Conservation (phyloP, 2,113 vertebrate species). For the Pangasianodon hypophthalmus region DNA sequence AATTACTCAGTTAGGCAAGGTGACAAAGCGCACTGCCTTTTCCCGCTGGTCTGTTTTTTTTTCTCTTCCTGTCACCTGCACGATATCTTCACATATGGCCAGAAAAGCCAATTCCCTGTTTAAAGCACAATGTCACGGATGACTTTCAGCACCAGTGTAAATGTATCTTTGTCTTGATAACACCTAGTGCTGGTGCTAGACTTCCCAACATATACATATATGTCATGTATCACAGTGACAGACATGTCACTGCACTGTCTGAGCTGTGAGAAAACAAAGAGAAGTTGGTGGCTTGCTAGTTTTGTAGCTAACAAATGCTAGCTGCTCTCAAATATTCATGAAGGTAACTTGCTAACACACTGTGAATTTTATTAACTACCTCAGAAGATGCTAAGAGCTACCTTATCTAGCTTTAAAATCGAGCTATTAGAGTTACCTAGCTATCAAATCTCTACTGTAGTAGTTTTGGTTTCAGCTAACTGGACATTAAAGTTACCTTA, state of each 20-base stretch:
- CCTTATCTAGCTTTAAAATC: not conserved
- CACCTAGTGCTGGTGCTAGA: not conserved
- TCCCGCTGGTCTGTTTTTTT: not conserved
- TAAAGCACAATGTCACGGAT: slow-evolving; percentile 10
- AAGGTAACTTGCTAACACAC: not conserved
- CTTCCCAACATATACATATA: not conserved
- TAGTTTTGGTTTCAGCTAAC: no score
- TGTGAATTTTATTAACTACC: not conserved
- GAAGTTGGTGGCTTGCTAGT: not conserved
- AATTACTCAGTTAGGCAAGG: slow-evolving; percentile 75
- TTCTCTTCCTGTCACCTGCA: not conserved
- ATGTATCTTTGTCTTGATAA: slow-evolving; percentile 8
- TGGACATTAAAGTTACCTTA: not conserved
- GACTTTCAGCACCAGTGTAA: not conserved
- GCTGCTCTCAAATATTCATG: not conserved
- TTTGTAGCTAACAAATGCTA: not conserved
- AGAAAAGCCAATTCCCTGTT: not conserved
- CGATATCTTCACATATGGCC: not conserved
- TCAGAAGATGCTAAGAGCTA: not conserved
- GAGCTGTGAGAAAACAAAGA: not conserved
- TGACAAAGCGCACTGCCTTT: slow-evolving; percentile 70
- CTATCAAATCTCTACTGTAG: no score
- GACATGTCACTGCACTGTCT: not conserved
- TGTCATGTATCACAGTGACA: not conserved
- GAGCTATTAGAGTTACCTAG: not conserved